Evolutionary conservation across 1,140 invertebrate genomes (phyloP).

Genomic region (Tetramorium simillimum): DNA sequence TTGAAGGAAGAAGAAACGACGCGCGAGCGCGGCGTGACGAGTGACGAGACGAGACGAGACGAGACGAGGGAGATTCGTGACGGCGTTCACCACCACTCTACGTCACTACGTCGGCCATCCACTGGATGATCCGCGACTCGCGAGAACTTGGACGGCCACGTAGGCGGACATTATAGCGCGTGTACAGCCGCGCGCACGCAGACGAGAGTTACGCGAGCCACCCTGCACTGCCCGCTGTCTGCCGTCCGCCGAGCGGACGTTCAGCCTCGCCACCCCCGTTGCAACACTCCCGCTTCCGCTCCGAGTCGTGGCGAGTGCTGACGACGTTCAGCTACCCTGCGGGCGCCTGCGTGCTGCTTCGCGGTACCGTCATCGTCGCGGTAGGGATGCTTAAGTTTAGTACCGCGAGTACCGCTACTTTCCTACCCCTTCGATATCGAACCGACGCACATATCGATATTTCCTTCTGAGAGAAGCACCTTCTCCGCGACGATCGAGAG

Average conservation of each 20-base stretch:
- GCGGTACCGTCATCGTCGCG: neutral
- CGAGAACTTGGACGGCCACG: slow-evolving; percentile 53
- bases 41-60: too few species aligned
- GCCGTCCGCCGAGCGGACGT: neutral
- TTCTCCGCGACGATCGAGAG: neutral
- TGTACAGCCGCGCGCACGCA: slow-evolving; percentile 13
- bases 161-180: slow-evolving; percentile 73
- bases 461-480: neutral
- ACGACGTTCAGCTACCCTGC: slow-evolving; percentile 30
- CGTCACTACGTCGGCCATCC: slow-evolving; percentile 60
- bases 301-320: slow-evolving; percentile 16
- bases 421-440: neutral
- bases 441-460: neutral
- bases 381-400: slow-evolving; percentile 46
- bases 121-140: slow-evolving; percentile 47
- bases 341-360: slow-evolving; percentile 42
- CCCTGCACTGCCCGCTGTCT: slow-evolving; percentile 3
- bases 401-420: slow-evolving; percentile 19
- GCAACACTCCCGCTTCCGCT: slow-evolving; percentile 41
- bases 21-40: too few species aligned
- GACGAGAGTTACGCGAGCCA: slow-evolving; percentile 4
- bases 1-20: too few species aligned
- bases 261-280: slow-evolving; percentile 13
- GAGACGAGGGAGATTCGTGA: too few species aligned
- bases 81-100: neutral